Base-by-base conservation (phyloP, 2,888 invertebrate species). In the Leptopterna dolabrata region DNA sequence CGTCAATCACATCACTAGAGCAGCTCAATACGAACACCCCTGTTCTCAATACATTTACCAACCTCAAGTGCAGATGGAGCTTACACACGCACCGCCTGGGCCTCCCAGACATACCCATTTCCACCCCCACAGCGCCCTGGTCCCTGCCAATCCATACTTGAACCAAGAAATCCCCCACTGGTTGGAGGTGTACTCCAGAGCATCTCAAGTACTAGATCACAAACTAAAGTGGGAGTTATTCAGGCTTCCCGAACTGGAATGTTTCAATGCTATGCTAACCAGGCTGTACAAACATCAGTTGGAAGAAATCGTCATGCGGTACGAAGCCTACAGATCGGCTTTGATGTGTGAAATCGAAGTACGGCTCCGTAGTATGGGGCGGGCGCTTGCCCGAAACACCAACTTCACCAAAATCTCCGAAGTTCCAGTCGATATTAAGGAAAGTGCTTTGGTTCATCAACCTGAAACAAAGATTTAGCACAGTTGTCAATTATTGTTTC, bases 161-260 rank as follows among this genome's bases (percentile, higher is more conserved):
- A 94, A 97, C 88, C 97, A 98, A 92, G 98, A 98, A 93, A 98
- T 99, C 91, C 99, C 99, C 36, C 96, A 97, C 90, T 99, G 99
- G 99, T 93, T 99, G 41, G 95, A 95, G 90, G 96, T 99, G 63
- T 99, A 99, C 92, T 98, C 94, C 45, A 93, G 94, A 91, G 95
- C 92, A 47, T 97, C 98, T 89, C 96, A 96, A 89, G 97, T 98
- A 89, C 94, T 97, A 91, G 99, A 99, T 92, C 97, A 98, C 91
- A 97, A 99, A 92, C 93, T 99, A 87, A 95, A 97, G 91, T 99
- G 99, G 96, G 97, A 97, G 91, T 95, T 99, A 94, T 99, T 99
- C 92, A 94, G 97, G 84, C 93, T 98, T 90, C 96, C 96, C 84
- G 98, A 99, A 91, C 93, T 99, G 90, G 98, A 99, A 91, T 97